Evolutionary conservation across 1,140 invertebrate genomes (phyloP).

Genomic region (Oreohelix idahoensis): DNA sequence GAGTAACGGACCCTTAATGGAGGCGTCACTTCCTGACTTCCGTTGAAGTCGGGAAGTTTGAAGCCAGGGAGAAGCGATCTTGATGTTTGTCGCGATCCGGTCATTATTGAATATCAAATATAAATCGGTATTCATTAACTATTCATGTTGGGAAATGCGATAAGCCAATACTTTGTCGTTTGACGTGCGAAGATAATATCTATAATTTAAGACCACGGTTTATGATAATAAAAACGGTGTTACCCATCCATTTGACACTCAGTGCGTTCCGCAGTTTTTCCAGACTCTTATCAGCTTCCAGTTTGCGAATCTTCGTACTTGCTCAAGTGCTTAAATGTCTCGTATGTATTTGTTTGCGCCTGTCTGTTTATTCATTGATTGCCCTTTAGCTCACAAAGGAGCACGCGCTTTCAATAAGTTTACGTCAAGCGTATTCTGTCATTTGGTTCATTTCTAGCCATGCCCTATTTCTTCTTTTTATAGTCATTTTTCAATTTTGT

Average conservation of each 20-base stretch:
- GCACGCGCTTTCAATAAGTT: too few species aligned
- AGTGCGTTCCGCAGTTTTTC: background rate
- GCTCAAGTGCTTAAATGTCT: too few species aligned
- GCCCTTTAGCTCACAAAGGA: too few species aligned
- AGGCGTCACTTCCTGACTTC: conserved; percentile 4
- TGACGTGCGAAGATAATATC: background rate
- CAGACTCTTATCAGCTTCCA: too few species aligned
- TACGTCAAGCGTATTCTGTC: too few species aligned
- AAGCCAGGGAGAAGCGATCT: background rate
- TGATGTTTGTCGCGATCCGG: background rate
- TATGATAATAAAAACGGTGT: background rate
- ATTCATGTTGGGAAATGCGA: conserved; percentile 7
- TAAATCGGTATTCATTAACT: background rate
- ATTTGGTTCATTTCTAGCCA: too few species aligned
- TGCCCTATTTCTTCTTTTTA: too few species aligned
- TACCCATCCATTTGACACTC: background rate
- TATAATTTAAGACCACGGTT: background rate
- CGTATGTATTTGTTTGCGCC: too few species aligned
- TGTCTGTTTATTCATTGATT: too few species aligned
- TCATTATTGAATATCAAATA: conserved; percentile 13
- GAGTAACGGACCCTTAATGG: background rate
- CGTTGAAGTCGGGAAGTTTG: background rate
- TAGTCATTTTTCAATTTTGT: too few species aligned
- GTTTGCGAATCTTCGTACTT: too few species aligned
- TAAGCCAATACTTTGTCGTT: background rate